A percentile compares a stretch with the other conserved stretches of the same genome.
phyloP scores from a whole-genome alignment of 2,888 invertebrate species.

The Diloba caeruleocephala region DNA sequence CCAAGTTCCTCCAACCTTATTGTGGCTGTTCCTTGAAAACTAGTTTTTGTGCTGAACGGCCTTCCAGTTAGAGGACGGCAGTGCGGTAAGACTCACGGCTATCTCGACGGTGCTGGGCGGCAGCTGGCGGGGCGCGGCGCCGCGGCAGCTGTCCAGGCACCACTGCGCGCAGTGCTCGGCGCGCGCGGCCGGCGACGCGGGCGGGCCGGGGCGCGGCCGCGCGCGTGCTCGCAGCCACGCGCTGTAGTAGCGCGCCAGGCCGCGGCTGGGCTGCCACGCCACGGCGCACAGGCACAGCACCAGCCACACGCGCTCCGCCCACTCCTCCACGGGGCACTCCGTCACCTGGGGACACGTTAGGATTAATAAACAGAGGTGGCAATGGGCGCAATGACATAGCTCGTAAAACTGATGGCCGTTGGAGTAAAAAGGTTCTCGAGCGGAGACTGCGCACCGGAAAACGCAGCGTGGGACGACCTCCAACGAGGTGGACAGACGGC shows the following conservation, averaged over 20 bases:
- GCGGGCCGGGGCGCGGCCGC: slow-evolving; percentile 51
- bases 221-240: slow-evolving; percentile 80
- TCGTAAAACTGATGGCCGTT: too few relatives aligned
- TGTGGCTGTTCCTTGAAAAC: too few relatives aligned
- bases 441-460: too few relatives aligned
- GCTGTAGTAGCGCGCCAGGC: slow-evolving; percentile 94
- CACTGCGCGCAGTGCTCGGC: slow-evolving; percentile 96
- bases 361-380: too few relatives aligned
- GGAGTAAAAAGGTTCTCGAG: too few relatives aligned
- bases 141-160: slow-evolving; percentile 97
- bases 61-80: too few relatives aligned
- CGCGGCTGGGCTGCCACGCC: slow-evolving; percentile 96
- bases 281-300: slow-evolving; percentile 96
- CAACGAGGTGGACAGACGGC: too few relatives aligned
- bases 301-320: slow-evolving; percentile 96
- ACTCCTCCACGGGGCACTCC: slow-evolving; percentile 95
- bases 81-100: slow-evolving; percentile 93
- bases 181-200: slow-evolving; percentile 60
- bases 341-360: too few relatives aligned
- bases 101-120: slow-evolving; percentile 98
- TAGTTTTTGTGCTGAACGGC: too few relatives aligned
- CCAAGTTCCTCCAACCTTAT: too few relatives aligned
- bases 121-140: slow-evolving; percentile 94
- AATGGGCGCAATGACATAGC: too few relatives aligned
- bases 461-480: too few relatives aligned